Base-by-base conservation (phyloP, 2,797 vertebrate genomes). In the Pelodytes ibericus region DNA sequence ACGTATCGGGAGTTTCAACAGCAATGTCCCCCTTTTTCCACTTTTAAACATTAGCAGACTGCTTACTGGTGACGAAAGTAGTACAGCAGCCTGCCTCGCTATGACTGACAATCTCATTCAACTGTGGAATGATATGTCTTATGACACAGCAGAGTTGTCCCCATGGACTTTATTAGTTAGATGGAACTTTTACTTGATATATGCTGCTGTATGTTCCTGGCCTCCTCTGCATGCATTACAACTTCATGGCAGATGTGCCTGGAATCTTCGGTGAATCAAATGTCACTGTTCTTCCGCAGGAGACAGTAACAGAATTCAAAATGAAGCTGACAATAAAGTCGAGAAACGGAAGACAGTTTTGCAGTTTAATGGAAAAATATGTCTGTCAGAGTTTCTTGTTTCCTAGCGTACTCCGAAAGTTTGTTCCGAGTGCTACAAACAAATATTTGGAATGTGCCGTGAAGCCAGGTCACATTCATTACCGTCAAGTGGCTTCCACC, bases 151-250 rank as follows among this genome's bases (percentile, higher is more conserved):
- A 44, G 63, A 60, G 66, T n/a, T 70, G 67, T 73, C 81, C 84
- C 69, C 44, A 76, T 60, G 87, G 88, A 87, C 86, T 89, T 86
- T 84, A 86, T 91, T 90, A 91, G 89, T 89, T 88, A 87, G 88
- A 80, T 63, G 86, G 71, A 84, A 82, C 81, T 77, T 73, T 80
- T 82, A 16, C 44, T 82, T 82, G 83, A 65, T 81, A 49, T 51
- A 75, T 65, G 29, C 61, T 68, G 39, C 83, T 75, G 61, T 84
- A 75, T 76, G 74, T 84, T 60, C 74, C 72, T 79, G 31, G 9
- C 77, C 79, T 86, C 72, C 80, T 87, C 83, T 84, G 70, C 71
- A 74, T 83, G 82, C 82, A 64, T 85, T 87, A 64, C 81, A 86
- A 84, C 81, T 82, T 60, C 9, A 15, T 0, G 1, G 77, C 86